Evolutionary conservation across 2,113 vertebrate species (phyloP), one percentile per base, ranked within the genome.

Genomic region (Taurulus bubalis): DNA sequence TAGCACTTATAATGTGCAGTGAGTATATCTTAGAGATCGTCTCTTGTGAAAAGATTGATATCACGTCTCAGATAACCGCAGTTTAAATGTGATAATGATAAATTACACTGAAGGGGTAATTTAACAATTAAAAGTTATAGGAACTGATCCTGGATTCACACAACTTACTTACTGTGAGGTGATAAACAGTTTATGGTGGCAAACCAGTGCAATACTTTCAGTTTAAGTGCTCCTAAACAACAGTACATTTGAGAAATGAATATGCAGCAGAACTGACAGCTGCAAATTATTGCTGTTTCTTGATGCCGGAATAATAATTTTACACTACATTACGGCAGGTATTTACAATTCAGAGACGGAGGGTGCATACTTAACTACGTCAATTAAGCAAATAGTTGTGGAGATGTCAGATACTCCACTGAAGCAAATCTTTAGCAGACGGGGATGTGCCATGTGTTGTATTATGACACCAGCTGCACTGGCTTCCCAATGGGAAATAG

Each of bases 371-470:
- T 92, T 94, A 93, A 94, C 84, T 89, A 89, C 85, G 82, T 94
- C 93, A 95, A 95, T 94, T 95, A 94, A 92, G 82, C 59, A 90
- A 90, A 87, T 90, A 85, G 73, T 92, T 85, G 90, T 71, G 86
- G 85, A 91, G 90, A 90, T 93, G 91, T 95, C 91, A 87, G 90
- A 91, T 93, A 94, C 93, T 94, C 89, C 90, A 93, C 65, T 91
- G 93, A 93, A 94, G 89, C 94, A 89, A 80, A 88, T 91, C 90
- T 84, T 81, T 34, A 83, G 85, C 86, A 93, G 91, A 91, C 85
- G 75, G 77, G 24, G 63, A 71, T 68, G 84, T 84, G 72, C 80
- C 92, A 91, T 94, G 90, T 94, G 92, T 90, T 91, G 74, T 90
- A 82, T 92, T 84, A 88, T 85, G 76, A 83, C 71, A 85, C 79